phyloP scores from a whole-genome alignment of 2,113 vertebrate species.

The Semicossyphus pulcher region DNA sequence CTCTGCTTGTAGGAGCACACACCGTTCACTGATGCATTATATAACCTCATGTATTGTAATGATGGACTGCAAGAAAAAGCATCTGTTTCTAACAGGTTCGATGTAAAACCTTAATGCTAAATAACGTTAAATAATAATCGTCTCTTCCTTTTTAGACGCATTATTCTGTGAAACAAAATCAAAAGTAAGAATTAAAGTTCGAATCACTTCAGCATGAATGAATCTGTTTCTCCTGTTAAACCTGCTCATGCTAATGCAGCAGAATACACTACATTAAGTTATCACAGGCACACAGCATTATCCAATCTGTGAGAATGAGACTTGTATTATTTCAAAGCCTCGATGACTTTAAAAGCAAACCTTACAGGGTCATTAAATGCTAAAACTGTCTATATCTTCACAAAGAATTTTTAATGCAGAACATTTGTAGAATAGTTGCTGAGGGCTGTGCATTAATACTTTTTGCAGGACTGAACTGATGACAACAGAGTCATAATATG shows the following conservation, averaged over 20 bases:
- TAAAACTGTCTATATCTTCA: not conserved
- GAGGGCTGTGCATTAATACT: not conserved
- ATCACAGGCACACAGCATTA: not conserved
- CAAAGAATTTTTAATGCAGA: no score
- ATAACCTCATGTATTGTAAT: conserved; percentile 9
- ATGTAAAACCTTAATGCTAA: not conserved
- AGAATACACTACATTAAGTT: conserved; percentile 5
- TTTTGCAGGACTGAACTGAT: no score
- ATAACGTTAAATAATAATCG: no score
- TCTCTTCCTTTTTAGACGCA: no score
- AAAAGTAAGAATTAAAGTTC: no score
- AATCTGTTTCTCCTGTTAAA: not conserved
- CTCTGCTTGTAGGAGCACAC: not conserved
- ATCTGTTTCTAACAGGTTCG: not conserved
- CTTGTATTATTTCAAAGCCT: conserved; percentile 26
- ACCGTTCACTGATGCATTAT: conserved; percentile 16
- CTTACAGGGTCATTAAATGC: not conserved
- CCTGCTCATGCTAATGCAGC: not conserved
- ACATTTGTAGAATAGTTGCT: no score
- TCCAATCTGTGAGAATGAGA: conserved; percentile 23
- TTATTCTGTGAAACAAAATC: not conserved
- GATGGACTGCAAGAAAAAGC: conserved; percentile 5
- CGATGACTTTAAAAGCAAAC: conserved; percentile 10
- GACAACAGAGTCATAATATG: no score
- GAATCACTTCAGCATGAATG: no score